These are phyloP conservation scores for Eristalis arbustorum DNA, from an alignment of 2,888 invertebrate species.

Conservation along the genomic window DNA sequence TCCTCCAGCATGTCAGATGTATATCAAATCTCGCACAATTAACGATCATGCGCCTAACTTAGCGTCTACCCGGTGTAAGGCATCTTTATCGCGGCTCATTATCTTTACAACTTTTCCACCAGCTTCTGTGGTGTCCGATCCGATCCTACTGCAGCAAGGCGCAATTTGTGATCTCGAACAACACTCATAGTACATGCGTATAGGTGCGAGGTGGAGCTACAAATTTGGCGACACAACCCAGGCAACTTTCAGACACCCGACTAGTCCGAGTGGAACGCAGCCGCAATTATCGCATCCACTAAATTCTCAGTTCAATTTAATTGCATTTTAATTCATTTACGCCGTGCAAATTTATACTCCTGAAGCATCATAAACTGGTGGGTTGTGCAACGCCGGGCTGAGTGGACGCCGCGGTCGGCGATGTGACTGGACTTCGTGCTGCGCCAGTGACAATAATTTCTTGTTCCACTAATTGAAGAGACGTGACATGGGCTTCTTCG, in stretches of 20 bases:
- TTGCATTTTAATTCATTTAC: slow-evolving; percentile 22
- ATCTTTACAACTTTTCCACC: slow-evolving; percentile 38
- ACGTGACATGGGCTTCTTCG: slow-evolving; percentile 27
- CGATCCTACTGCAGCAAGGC: neutral
- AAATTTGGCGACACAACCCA: neutral
- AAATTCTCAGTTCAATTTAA: slow-evolving; percentile 26
- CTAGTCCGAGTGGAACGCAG: neutral
- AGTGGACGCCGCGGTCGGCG: slow-evolving; percentile 37
- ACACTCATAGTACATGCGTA: neutral
- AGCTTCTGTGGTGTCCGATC: slow-evolving; percentile 12
- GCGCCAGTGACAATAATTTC: slow-evolving; percentile 50
- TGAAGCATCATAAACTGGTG: slow-evolving; percentile 53
- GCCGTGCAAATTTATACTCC: slow-evolving; percentile 46
- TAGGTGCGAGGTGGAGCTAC: neutral
- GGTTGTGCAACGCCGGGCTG: slow-evolving; percentile 40
- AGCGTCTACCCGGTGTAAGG: slow-evolving; percentile 8
- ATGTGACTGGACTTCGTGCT: slow-evolving; percentile 12
- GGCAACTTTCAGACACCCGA: neutral
- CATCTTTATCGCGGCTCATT: slow-evolving; percentile 37
- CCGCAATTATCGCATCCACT: slow-evolving; percentile 35
- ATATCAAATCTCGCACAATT: slow-evolving; percentile 18
- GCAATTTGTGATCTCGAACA: neutral
- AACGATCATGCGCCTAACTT: slow-evolving; percentile 5
- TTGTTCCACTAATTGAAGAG: slow-evolving; percentile 48
- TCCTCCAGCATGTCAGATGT: slow-evolving; percentile 8